Percentiles rank a stretch among this genome's conserved stretches.
These are phyloP conservation scores for Leucophenga maculata DNA, from an alignment of 2,888 invertebrate genomes.

Conservation along the genomic window DNA sequence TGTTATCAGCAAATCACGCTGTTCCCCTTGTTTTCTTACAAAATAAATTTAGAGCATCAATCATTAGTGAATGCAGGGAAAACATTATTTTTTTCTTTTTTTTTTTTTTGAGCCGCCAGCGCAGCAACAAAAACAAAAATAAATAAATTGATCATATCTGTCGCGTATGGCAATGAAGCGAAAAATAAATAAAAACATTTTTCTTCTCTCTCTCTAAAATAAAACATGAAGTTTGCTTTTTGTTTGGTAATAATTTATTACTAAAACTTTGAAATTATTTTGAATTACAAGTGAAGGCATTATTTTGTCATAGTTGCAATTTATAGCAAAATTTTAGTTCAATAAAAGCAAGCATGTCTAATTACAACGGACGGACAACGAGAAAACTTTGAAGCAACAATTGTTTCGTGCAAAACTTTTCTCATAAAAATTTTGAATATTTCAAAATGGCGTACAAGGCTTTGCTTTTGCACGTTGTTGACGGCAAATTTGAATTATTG, in stretches of 20 bases:
- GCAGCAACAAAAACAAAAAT: background rate
- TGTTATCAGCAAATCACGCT: background rate
- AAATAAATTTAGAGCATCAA: slow-evolving; percentile 16
- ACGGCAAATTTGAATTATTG: slow-evolving; percentile 59
- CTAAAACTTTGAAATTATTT: too few species aligned
- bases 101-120: background rate
- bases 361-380: background rate
- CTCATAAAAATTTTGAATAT: slow-evolving; percentile 9
- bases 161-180: background rate
- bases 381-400: slow-evolving; percentile 8
- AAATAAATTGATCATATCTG: slow-evolving; percentile 9
- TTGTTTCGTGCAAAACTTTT: slow-evolving; percentile 12
- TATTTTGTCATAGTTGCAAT: too few species aligned
- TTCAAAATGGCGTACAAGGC: background rate
- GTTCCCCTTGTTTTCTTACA: background rate
- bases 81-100: too few species aligned
- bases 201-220: too few species aligned
- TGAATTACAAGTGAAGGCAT: too few species aligned
- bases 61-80: background rate
- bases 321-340: too few species aligned
- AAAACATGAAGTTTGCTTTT: too few species aligned
- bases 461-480: background rate
- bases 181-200: background rate
- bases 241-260: too few species aligned
- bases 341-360: slow-evolving; percentile 4